phyloP scores from a whole-genome alignment of 2,888 invertebrate species.

The Tolmerus cingulatus region DNA sequence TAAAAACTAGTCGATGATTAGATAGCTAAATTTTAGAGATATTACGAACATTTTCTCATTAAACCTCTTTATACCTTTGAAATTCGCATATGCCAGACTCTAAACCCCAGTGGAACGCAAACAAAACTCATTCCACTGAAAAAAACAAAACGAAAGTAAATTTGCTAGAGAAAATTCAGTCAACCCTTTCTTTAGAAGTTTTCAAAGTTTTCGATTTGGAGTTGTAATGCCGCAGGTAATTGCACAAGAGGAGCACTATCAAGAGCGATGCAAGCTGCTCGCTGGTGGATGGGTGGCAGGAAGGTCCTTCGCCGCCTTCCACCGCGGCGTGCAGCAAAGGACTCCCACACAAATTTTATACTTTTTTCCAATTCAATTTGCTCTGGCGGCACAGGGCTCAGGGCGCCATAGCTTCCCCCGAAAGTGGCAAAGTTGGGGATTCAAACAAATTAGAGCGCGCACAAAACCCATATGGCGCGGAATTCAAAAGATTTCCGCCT shows the following conservation, averaged over 20 bases:
- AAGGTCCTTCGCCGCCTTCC: background rate
- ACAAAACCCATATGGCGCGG: conserved; percentile 18
- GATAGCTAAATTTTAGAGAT: background rate
- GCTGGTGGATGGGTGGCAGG: background rate
- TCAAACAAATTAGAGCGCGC: conserved; percentile 6
- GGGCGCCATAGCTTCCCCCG: background rate
- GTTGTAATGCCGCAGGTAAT: background rate
- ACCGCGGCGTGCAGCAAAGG: background rate
- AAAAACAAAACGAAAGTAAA: background rate
- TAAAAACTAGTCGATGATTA: too few species aligned
- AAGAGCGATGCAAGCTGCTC: background rate
- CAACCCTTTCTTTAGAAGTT: background rate
- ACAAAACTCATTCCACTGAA: background rate
- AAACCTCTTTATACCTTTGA: background rate
- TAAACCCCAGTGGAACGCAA: background rate
- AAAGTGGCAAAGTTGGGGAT: conserved; percentile 2
- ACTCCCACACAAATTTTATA: background rate
- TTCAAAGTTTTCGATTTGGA: background rate
- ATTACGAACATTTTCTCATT: background rate
- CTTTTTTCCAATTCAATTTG: background rate
- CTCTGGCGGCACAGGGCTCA: background rate
- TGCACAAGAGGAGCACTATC: background rate
- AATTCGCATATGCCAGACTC: background rate
- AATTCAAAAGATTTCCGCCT: conserved; percentile 31
- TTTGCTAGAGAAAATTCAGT: background rate